phyloP scores from a whole-genome alignment of 92 coral and sea anemone species.

The Zoanthus sansibaricus region DNA sequence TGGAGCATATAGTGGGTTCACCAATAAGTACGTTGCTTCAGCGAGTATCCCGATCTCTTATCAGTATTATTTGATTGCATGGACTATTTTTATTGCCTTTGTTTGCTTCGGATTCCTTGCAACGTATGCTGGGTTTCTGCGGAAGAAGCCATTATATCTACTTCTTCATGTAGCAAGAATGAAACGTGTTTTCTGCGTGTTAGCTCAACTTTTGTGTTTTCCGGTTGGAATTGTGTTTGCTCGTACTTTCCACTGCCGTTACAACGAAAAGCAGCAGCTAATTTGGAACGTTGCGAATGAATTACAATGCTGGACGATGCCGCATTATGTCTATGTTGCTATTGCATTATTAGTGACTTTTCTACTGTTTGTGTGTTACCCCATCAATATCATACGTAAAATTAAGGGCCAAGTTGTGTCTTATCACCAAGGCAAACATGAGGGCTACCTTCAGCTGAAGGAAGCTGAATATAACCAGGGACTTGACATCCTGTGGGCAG shows the following conservation, averaged over 20 bases:
- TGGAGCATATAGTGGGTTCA: slow-evolving; percentile 80
- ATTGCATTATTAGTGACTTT: slow-evolving; percentile 65
- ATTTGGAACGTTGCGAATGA: slow-evolving; percentile 89
- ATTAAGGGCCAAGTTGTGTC: slow-evolving; percentile 89
- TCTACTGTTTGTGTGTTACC: slow-evolving; percentile 83
- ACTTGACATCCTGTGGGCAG: slow-evolving; percentile 98
- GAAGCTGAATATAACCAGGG: slow-evolving; percentile 99
- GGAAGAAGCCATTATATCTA: slow-evolving; percentile 87
- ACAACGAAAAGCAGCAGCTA: slow-evolving; percentile 46
- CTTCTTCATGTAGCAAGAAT: slow-evolving; percentile 91
- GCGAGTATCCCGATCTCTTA: slow-evolving; percentile 76
- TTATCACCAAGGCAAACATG: slow-evolving; percentile 87
- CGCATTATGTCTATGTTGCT: slow-evolving; percentile 81
- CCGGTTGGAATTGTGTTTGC: slow-evolving; percentile 90
- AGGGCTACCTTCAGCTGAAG: slow-evolving; percentile 96
- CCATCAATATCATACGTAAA: slow-evolving; percentile 87
- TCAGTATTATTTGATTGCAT: slow-evolving; percentile 83
- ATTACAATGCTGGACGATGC: slow-evolving; percentile 85
- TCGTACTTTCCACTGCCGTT: slow-evolving; percentile 91
- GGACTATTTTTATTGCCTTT: slow-evolving; percentile 71
- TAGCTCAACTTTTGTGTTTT: slow-evolving; percentile 80
- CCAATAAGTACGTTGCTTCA: slow-evolving; percentile 73
- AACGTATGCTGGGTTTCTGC: slow-evolving; percentile 71
- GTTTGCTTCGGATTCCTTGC: slow-evolving; percentile 75
- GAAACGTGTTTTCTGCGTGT: slow-evolving; percentile 89